Percentiles rank a stretch among this genome's conserved stretches.
These are phyloP conservation scores for Lycophotia porphyrea DNA, from an alignment of 2,888 invertebrate genomes.

Conservation along the genomic window DNA sequence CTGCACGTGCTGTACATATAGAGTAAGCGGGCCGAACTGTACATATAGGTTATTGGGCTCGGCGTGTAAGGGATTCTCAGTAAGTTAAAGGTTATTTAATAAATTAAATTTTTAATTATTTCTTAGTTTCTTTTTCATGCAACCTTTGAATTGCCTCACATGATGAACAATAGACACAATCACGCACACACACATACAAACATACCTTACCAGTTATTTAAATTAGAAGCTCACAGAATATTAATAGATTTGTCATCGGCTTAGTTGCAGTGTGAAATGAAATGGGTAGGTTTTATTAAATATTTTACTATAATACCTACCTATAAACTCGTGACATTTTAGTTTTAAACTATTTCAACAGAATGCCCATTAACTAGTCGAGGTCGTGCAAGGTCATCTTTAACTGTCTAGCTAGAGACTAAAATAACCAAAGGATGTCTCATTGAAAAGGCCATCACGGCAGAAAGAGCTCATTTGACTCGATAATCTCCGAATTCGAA, in stretches of 20 bases:
- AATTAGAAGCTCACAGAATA: conserved; percentile 21
- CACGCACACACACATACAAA: conserved; percentile 8
- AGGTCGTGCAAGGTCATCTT: conserved; percentile 50
- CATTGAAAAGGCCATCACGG: conserved; percentile 1
- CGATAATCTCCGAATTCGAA: not conserved
- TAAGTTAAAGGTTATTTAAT: conserved; percentile 90
- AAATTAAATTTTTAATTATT: conserved; percentile 86
- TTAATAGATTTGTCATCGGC: conserved; percentile 22
- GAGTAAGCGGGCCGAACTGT: conserved; percentile 83
- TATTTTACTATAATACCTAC: conserved; percentile 2
- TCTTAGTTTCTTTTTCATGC: conserved; percentile 62
- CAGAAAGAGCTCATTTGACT: not conserved
- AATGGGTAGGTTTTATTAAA: not conserved
- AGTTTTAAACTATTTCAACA: conserved; percentile 15
- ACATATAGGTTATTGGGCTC: conserved; percentile 86
- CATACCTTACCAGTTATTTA: conserved; percentile 6
- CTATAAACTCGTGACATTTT: not conserved
- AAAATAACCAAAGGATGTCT: conserved; percentile 35
- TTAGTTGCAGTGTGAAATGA: conserved; percentile 21
- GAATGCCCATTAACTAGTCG: conserved; percentile 2
- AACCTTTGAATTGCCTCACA: conserved; percentile 51
- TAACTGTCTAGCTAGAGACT: conserved; percentile 25
- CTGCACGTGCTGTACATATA: conserved; percentile 88
- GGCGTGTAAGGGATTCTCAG: conserved; percentile 89
- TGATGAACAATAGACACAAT: conserved; percentile 25